Percentiles rank a stretch among this genome's conserved stretches.
These are phyloP conservation scores for Corythoichthys haematopterus DNA, from an alignment of 2,113 vertebrate species.

Conservation along the genomic window DNA sequence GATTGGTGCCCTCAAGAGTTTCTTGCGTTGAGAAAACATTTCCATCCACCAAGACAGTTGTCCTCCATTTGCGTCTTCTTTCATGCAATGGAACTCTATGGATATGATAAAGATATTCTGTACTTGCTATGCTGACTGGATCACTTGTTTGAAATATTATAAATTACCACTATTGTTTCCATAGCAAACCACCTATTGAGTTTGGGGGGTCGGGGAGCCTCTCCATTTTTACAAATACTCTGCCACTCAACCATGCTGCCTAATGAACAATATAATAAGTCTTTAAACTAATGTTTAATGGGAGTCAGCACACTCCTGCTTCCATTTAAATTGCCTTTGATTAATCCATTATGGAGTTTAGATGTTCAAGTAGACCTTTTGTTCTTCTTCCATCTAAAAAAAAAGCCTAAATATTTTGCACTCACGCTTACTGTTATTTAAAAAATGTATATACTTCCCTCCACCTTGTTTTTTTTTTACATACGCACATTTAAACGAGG, in stretches of 20 bases:
- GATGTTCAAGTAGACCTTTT: background rate
- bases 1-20: background rate
- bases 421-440: background rate
- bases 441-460: background rate
- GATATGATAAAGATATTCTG: background rate
- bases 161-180: background rate
- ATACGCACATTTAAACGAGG: too few species aligned
- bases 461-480: background rate
- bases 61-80: background rate
- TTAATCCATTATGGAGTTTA: background rate
- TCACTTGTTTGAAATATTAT: background rate
- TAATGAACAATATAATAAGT: too few species aligned
- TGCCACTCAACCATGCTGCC: too few species aligned
- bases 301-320: too few species aligned
- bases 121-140: background rate
- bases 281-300: too few species aligned
- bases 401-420: background rate
- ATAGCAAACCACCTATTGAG: background rate
- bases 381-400: background rate
- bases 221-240: too few species aligned
- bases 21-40: background rate
- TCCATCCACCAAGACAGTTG: background rate
- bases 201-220: background rate
- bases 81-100: background rate
- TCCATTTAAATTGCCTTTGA: too few species aligned